Evolutionary conservation across 2,113 vertebrate species (phyloP), one percentile per base, ranked within the genome.

Genomic region (Aphelocoma coerulescens): DNA sequence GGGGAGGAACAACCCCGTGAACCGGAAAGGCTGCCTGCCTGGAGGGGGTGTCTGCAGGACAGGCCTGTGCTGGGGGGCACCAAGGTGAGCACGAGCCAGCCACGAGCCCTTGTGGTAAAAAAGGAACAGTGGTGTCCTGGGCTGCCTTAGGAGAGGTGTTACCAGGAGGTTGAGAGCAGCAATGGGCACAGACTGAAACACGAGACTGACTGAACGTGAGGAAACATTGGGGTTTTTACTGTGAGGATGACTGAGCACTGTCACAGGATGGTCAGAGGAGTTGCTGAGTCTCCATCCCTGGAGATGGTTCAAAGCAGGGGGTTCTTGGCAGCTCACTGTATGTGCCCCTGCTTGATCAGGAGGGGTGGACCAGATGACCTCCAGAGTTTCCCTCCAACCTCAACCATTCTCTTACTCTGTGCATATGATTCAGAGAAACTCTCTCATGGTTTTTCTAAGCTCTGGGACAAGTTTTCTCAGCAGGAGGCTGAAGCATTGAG

Each of bases 41-140:
- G 80, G n/a, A 63, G 24, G 7, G 9, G 5, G 5, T 28, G 9
- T 54, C 35, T 63, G 52, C 35, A 67, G 78, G 52, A 63, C 55
- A 71, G 3, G 24, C 14, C 20, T n/a, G 49, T 54, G n/a, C 44
- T 65, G 21, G 5, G 35, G n/a, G n/a, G 13, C 23, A 49, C 9
- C 7, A 12, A 22, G 23, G 26, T 51, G 22, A 26, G 21, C 48
- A 6, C 1, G 23, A 72, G 32, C 11, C 30, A 17, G 7, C 14
- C 7, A 0, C 2, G 19, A 72, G 37, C 23, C 26, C 18, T n/a
- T 28, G 59, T 7, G 2, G 1, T n/a, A 28, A n/a, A 72, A 32
- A 52, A 48, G 7, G 37, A 15, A 13, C 43, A 5, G 23, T 1
- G 6, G 7, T 17, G 6, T 62, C 37, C 24, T 77, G 26, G 37